These are phyloP conservation scores for Mythimna loreyi DNA, from an alignment of 2,888 invertebrate species.

Conservation along the genomic window DNA sequence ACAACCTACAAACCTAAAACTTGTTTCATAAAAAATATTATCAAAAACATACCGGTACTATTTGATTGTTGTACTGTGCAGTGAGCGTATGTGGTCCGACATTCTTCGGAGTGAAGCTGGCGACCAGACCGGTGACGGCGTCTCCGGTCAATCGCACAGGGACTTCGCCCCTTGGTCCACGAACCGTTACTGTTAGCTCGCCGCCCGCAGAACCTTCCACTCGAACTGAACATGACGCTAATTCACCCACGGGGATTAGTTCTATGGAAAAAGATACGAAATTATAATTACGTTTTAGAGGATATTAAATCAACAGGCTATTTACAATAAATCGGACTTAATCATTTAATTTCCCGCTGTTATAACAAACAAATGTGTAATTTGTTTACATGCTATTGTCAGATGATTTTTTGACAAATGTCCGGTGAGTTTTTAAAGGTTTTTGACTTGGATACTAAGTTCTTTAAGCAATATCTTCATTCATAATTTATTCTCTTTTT, in stretches of 20 bases:
- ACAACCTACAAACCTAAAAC: too few relatives aligned
- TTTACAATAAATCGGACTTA: neutral
- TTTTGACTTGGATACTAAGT: too few relatives aligned
- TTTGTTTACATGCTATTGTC: too few relatives aligned
- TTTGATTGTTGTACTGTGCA: slow-evolving; percentile 97
- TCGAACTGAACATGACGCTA: slow-evolving; percentile 87
- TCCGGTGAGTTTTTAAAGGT: neutral
- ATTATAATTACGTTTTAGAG: neutral
- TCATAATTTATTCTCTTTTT: too few relatives aligned
- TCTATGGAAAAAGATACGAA: slow-evolving; percentile 85
- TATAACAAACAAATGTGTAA: too few relatives aligned
- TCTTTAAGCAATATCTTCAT: too few relatives aligned
- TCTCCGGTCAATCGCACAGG: slow-evolving; percentile 97
- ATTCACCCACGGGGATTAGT: slow-evolving; percentile 95
- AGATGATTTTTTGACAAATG: neutral
- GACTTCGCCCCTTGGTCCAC: slow-evolving; percentile 96
- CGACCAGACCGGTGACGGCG: slow-evolving; percentile 96
- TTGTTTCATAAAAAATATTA: neutral
- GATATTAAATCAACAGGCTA: neutral
- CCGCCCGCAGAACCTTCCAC: slow-evolving; percentile 92
- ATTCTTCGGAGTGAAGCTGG: slow-evolving; percentile 97
- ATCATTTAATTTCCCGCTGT: slow-evolving; percentile 35
- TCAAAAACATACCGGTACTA: slow-evolving; percentile 91
- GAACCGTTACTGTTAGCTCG: slow-evolving; percentile 96
- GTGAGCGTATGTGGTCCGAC: slow-evolving; percentile 98